phyloP scores from a whole-genome alignment of 2,797 vertebrate species.

The Micromesistius poutassou region DNA sequence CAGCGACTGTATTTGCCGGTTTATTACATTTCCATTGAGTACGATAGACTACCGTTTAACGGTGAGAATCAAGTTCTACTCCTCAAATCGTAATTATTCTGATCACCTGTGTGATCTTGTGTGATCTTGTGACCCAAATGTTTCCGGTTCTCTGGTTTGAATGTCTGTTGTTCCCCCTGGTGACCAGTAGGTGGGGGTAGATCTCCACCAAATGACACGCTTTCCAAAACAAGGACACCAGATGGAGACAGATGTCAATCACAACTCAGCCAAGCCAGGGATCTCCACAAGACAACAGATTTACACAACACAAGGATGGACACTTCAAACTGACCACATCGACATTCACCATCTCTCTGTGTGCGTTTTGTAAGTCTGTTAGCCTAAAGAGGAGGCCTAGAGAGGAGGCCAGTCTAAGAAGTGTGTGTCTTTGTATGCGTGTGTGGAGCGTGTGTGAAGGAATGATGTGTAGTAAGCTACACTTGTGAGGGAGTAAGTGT shows the following conservation, averaged over 20 bases:
- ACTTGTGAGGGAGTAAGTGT: neutral
- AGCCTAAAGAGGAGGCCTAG: too few relatives aligned
- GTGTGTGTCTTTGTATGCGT: neutral
- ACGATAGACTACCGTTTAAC: neutral
- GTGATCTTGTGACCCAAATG: neutral
- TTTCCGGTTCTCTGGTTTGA: neutral
- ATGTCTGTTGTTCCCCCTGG: neutral
- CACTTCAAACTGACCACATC: neutral
- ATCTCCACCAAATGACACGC: slow-evolving; percentile 37
- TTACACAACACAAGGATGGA: neutral
- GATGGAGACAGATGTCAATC: neutral
- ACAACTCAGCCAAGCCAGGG: slow-evolving; percentile 9
- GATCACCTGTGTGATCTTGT: neutral
- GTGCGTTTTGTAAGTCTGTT: neutral
- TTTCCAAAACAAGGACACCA: neutral
- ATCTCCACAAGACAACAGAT: neutral
- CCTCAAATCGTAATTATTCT: neutral
- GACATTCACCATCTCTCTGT: neutral
- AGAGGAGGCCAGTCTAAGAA: neutral
- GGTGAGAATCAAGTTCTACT: neutral
- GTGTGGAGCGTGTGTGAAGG: too few relatives aligned
- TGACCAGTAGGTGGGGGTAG: slow-evolving; percentile 68
- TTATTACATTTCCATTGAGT: neutral
- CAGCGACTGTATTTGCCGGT: neutral
- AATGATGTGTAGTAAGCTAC: neutral